These are phyloP conservation scores for Meandrusa payeni DNA, from an alignment of 2,888 invertebrate genomes.

Conservation along the genomic window DNA sequence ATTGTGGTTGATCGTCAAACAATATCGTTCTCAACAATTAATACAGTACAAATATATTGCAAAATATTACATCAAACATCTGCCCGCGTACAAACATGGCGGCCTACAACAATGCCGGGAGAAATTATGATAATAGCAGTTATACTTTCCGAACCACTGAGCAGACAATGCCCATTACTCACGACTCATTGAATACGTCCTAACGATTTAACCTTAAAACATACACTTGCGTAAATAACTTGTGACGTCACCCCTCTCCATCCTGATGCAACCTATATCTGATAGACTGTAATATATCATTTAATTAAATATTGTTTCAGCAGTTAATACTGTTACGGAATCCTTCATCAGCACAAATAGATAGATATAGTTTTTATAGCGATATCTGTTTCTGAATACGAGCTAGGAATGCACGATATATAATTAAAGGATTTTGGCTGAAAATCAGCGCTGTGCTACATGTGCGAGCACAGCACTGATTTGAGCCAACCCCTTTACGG, in stretches of 20 bases:
- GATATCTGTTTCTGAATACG: too few relatives aligned
- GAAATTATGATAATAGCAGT: conserved; percentile 43
- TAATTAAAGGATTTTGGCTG: too few relatives aligned
- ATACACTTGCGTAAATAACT: conserved; percentile 48
- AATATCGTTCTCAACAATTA: neutral
- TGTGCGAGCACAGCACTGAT: too few relatives aligned
- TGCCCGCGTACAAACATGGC: neutral
- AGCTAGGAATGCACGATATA: too few relatives aligned
- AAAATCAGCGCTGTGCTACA: too few relatives aligned
- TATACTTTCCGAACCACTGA: conserved; percentile 42
- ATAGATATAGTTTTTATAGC: too few relatives aligned
- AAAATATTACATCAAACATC: conserved; percentile 2
- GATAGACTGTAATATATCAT: too few relatives aligned
- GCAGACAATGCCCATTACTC: conserved; percentile 38
- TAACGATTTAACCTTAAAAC: conserved; percentile 36
- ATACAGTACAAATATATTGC: neutral
- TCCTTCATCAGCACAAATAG: too few relatives aligned
- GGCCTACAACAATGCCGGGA: neutral
- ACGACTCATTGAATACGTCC: conserved; percentile 44
- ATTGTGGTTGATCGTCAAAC: neutral
- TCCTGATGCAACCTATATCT: too few relatives aligned
- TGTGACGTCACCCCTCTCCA: neutral
- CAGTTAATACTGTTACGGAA: too few relatives aligned
- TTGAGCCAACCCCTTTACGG: too few relatives aligned
- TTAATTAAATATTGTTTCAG: too few relatives aligned